These are phyloP conservation scores for Glossosoma conforme DNA, from an alignment of 1,140 invertebrate genomes.

Conservation along the genomic window DNA sequence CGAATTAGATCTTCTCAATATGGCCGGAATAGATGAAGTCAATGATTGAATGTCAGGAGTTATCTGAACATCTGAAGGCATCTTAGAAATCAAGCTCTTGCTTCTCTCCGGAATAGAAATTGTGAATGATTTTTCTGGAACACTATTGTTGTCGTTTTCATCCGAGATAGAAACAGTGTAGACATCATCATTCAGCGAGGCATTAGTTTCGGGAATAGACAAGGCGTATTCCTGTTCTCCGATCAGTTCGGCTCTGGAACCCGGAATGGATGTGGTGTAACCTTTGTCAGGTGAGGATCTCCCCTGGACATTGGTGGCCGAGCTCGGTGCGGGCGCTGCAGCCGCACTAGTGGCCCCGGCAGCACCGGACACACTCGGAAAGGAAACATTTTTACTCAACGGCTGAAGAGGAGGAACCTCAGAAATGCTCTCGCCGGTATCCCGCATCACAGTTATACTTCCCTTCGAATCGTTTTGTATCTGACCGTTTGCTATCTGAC, in stretches of 20 bases:
- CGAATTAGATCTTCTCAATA: slow-evolving; percentile 45
- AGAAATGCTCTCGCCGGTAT: slow-evolving; percentile 32
- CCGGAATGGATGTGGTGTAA: slow-evolving; percentile 42
- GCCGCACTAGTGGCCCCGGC: not conserved
- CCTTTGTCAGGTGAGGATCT: slow-evolving; percentile 37
- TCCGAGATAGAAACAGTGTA: slow-evolving; percentile 48
- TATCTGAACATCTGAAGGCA: slow-evolving; percentile 3
- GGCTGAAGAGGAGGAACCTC: slow-evolving; percentile 46
- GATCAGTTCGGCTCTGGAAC: slow-evolving; percentile 46
- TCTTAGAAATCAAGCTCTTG: slow-evolving; percentile 45
- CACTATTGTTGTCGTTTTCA: slow-evolving; percentile 38
- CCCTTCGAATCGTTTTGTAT: slow-evolving; percentile 49
- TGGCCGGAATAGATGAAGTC: slow-evolving; percentile 41
- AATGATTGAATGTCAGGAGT: slow-evolving; percentile 9
- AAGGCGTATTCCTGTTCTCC: slow-evolving; percentile 47
- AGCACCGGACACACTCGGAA: not conserved
- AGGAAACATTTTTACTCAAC: slow-evolving; percentile 33
- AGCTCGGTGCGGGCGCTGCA: not conserved
- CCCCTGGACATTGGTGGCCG: not conserved
- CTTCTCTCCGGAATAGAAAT: slow-evolving; percentile 47
- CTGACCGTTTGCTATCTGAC: slow-evolving; percentile 50
- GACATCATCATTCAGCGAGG: slow-evolving; percentile 47
- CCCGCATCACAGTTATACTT: slow-evolving; percentile 49
- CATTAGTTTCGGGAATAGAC: slow-evolving; percentile 49
- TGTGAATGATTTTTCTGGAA: slow-evolving; percentile 42